phyloP scores from a whole-genome alignment of 2,797 vertebrate genomes.

The Malacoctenus gilli region DNA sequence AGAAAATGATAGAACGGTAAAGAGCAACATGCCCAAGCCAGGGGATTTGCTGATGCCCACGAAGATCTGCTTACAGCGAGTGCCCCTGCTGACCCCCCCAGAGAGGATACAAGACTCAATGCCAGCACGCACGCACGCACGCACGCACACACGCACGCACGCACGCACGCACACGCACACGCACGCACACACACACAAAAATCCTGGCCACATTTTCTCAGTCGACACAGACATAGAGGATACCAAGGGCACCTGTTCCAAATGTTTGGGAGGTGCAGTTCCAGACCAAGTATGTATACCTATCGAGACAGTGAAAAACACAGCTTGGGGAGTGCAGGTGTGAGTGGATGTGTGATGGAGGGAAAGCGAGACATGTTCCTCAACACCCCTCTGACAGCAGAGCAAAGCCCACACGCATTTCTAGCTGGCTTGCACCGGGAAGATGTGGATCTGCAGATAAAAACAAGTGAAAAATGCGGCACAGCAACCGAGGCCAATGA shows the following conservation, averaged over 20 bases:
- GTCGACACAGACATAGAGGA: slow-evolving; percentile 68
- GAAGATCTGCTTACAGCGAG: slow-evolving; percentile 78
- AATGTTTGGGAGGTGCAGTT: slow-evolving; percentile 57
- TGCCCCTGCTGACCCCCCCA: slow-evolving; percentile 66
- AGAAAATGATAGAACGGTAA: slow-evolving; percentile 60
- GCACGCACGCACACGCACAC: slow-evolving; percentile 33
- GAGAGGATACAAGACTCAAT: slow-evolving; percentile 60
- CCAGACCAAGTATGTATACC: slow-evolving; percentile 48
- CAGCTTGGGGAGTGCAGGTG: slow-evolving; percentile 33
- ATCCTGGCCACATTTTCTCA: slow-evolving; percentile 58
- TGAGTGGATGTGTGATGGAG: slow-evolving; percentile 25
- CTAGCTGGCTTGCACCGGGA: slow-evolving; percentile 25
- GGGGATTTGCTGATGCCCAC: slow-evolving; percentile 72
- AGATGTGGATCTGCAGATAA: slow-evolving; percentile 25
- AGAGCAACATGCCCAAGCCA: slow-evolving; percentile 48
- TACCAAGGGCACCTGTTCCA: slow-evolving; percentile 67
- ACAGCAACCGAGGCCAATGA: slow-evolving; percentile 31
- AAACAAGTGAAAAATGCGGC: slow-evolving; percentile 28
- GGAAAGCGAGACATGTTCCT: slow-evolving; percentile 23
- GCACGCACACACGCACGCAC: slow-evolving; percentile 22
- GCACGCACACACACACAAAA: slow-evolving; percentile 26
- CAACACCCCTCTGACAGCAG: slow-evolving; percentile 19
- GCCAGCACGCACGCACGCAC: slow-evolving; percentile 52
- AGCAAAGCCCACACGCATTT: slow-evolving; percentile 14
- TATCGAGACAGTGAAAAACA: slow-evolving; percentile 36